Conservation (phyloP, 2,113 vertebrate genomes). For the Lamprotornis superbus region DNA sequence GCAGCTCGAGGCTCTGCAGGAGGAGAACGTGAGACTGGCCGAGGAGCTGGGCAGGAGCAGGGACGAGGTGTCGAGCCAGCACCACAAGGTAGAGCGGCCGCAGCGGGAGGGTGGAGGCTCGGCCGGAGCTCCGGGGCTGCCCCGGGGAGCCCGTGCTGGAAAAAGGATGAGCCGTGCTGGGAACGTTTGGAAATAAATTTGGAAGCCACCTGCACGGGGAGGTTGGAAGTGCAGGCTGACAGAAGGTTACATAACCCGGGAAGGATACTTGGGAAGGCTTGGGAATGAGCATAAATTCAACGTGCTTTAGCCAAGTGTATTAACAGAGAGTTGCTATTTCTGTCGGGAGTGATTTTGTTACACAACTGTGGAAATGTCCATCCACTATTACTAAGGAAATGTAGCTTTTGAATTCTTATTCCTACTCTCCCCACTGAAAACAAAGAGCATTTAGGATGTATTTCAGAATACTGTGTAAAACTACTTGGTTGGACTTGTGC, state of each 20-base stretch:
- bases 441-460: neutral
- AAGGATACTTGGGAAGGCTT: neutral
- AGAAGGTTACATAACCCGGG: neutral
- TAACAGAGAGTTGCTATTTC: neutral
- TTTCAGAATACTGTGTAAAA: neutral
- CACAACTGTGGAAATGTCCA: neutral
- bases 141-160: neutral
- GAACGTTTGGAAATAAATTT: neutral
- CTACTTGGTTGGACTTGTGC: neutral
- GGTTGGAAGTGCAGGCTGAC: neutral
- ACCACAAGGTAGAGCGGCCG: constrained; percentile 79
- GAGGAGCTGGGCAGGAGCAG: constrained; percentile 81
- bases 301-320: neutral
- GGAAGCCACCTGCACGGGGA: constrained; percentile 25
- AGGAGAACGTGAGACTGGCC: constrained; percentile 87
- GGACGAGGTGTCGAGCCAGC: constrained; percentile 78
- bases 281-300: neutral
- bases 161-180: neutral
- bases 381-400: neutral
- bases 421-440: neutral
- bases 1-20: constrained; percentile 82
- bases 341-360: neutral
- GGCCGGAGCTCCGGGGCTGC: neutral
- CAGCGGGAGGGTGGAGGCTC: neutral
- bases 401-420: neutral